Base-by-base conservation (phyloP, 2,888 invertebrate species). In the Coelopa pilipes region DNA sequence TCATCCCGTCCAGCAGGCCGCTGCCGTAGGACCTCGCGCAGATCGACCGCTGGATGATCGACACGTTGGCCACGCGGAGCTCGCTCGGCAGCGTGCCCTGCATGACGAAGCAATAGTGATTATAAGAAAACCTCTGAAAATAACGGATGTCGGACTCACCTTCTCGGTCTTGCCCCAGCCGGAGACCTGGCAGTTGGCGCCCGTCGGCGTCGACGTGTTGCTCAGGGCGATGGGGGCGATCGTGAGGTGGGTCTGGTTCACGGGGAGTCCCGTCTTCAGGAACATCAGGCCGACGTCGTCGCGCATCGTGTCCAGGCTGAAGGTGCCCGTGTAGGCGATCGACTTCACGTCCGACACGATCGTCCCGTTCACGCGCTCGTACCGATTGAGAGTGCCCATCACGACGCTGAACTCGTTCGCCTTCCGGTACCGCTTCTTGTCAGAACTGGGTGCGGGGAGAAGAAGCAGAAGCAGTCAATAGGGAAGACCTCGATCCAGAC, bases 281-380 rank as follows among this genome's bases (percentile, higher is more conserved):
- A 85, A 85, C 74, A 87, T 80, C 9, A 87, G 70, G 0, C 83
- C 87, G 47, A 87, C 81, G 76, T 87, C 86, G 73, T 87, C 85
- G 2, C 80, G 79, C 85, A 87, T 82, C 17, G 80, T 82, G 46
- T 80, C 79, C 72, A 81, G 79, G 63, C 77, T 81, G 68, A 87
- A 87, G 53, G 82, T 82, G 19, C 80, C 79, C 79, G 80, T 82
- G n/a, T 81, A 80, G 3, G 81, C 81, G 45, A 86, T 80, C 24
- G 82, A 83, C 55, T 74, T 81, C 0, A 87, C 86, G 45, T 78
- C 79, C 1, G 84, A 83, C 0, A 84, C 78, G 50, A 87, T 82
- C 7, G 87, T 87, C 15, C 81, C 80, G 7, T 80, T 81, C 50
- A 78, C 79, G 5, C 80, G 81, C 62, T 81, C 75, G 69, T 77